Evolutionary conservation across 2,888 invertebrate species (phyloP).

Genomic region (Syrphus vitripennis): DNA sequence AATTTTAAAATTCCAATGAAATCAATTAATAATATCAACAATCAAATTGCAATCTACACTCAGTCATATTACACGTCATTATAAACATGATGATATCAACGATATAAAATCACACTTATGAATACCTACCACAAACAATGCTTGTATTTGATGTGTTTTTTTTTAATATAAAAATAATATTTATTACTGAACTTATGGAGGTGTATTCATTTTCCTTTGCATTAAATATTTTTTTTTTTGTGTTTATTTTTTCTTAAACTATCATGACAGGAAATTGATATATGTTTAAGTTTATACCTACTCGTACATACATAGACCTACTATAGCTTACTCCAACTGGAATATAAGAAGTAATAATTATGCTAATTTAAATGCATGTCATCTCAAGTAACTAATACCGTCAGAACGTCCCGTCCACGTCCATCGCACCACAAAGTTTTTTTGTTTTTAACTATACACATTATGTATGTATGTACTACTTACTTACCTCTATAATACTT

Average conservation of each 20-base stretch:
- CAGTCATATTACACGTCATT: not conserved
- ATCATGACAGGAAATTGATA: constrained; percentile 59
- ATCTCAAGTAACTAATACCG: not conserved
- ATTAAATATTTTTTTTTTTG: not conserved
- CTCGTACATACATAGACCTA: too few relatives aligned
- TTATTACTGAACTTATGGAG: not conserved
- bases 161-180: not conserved
- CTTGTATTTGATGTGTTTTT: not conserved
- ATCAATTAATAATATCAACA: not conserved
- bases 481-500: too few relatives aligned
- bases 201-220: not conserved
- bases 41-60: not conserved
- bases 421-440: too few relatives aligned
- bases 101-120: not conserved
- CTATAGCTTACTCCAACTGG: not conserved
- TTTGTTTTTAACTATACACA: too few relatives aligned
- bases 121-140: not conserved
- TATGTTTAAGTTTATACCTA: constrained; percentile 18
- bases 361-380: constrained; percentile 64
- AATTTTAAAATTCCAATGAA: constrained; percentile 5
- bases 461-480: too few relatives aligned
- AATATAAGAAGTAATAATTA: constrained; percentile 39
- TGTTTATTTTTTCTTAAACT: constrained; percentile 19
- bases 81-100: not conserved
- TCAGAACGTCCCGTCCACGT: not conserved